A percentile compares a stretch with the other conserved stretches of the same genome.
phyloP scores from a whole-genome alignment of 2,888 invertebrate species.

The Eueremaeus valkanovi region DNA sequence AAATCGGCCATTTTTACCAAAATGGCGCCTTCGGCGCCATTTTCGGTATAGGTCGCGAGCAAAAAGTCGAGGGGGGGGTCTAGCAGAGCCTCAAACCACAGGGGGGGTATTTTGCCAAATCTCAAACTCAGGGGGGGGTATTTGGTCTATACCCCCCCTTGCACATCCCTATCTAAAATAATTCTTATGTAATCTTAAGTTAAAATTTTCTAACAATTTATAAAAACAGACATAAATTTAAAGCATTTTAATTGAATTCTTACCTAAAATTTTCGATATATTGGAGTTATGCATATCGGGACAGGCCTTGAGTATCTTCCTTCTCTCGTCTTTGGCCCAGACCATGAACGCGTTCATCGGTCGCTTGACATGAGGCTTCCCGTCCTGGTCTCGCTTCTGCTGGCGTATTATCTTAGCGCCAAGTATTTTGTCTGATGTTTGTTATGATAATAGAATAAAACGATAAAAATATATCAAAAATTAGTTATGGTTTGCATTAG shows the following conservation, averaged over 20 bases:
- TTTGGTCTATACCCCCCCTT: too few species aligned
- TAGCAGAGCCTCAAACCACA: too few species aligned
- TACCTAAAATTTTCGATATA: constrained; percentile 93
- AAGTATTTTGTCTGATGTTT: constrained; percentile 52
- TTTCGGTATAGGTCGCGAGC: too few species aligned
- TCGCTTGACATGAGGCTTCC: constrained; percentile 92
- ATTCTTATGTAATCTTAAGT: too few species aligned
- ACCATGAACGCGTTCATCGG: constrained; percentile 96
- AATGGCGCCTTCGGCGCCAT: too few species aligned
- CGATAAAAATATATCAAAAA: background rate
- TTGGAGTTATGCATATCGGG: constrained; percentile 99
- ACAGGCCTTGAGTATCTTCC: constrained; percentile 97
- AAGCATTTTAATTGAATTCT: constrained; percentile 43
- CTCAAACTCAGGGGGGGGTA: too few species aligned
- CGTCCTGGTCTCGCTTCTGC: constrained; percentile 68
- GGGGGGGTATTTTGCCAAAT: too few species aligned
- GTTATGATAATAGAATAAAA: background rate
- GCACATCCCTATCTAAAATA: too few species aligned
- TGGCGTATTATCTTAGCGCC: constrained; percentile 80
- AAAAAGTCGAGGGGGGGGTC: too few species aligned
- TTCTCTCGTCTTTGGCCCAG: constrained; percentile 97
- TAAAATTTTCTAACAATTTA: too few species aligned
- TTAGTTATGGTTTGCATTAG: background rate
- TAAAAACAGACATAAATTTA: too few species aligned
- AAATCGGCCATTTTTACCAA: too few species aligned